Conservation (phyloP, 2,797 vertebrate genomes). For the Darevskia nairensis region DNA sequence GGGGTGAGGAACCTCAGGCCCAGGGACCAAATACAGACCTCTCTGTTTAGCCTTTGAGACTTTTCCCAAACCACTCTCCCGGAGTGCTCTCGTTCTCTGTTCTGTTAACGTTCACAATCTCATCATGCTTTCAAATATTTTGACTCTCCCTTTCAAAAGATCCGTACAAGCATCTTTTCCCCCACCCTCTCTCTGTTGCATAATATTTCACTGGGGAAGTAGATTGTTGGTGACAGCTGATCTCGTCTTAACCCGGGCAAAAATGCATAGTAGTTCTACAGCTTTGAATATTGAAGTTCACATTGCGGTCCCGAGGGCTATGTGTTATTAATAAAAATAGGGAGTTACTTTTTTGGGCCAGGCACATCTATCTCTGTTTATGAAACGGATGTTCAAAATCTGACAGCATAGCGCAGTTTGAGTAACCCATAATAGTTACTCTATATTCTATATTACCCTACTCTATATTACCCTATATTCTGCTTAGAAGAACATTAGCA, state of each 20-base stretch:
- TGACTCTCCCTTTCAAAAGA: constrained; percentile 42
- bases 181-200: not conserved
- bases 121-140: constrained; percentile 33
- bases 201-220: constrained; percentile 28
- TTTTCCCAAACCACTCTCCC: no score
- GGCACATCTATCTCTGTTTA: not conserved
- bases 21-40: no score
- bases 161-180: not conserved
- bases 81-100: no score
- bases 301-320: not conserved
- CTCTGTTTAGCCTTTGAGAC: no score
- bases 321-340: constrained; percentile 35
- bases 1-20: no score
- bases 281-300: not conserved
- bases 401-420: not conserved
- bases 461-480: not conserved
- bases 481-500: not conserved
- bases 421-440: no score
- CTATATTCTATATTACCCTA: no score
- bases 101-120: no score
- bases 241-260: constrained; percentile 4
- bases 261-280: constrained; percentile 19
- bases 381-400: not conserved
- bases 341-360: not conserved
- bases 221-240: constrained; percentile 9